phyloP scores from a whole-genome alignment of 2,113 vertebrate species.

The Tetrax tetrax region DNA sequence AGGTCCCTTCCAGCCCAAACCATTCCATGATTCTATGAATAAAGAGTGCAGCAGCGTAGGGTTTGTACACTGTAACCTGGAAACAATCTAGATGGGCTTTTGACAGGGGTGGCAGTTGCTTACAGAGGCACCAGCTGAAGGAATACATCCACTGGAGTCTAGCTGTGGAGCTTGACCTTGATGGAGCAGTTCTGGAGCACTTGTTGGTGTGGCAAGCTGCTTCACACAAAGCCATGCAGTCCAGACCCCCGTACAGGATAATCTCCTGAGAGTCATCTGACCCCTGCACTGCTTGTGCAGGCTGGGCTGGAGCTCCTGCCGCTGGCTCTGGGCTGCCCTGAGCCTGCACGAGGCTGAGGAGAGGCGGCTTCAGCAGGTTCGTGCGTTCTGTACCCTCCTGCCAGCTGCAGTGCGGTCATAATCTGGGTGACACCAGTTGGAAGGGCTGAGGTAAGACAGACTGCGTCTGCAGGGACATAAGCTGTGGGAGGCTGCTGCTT shows the following conservation, averaged over 20 bases:
- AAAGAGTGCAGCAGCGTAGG: rapidly evolving
- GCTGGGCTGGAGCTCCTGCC: background rate
- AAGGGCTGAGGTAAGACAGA: background rate
- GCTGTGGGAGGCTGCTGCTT: background rate
- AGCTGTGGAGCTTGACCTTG: rapidly evolving
- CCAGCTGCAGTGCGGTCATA: rapidly evolving
- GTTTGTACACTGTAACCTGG: rapidly evolving
- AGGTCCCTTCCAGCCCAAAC: no score
- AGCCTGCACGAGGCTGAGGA: no score
- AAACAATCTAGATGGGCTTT: rapidly evolving
- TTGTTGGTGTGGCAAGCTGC: no score
- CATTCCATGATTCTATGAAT: no score
- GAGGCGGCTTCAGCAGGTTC: rapidly evolving
- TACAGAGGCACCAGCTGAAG: background rate
- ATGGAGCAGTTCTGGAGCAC: rapidly evolving
- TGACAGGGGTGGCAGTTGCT: rapidly evolving
- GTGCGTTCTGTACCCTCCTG: rapidly evolving
- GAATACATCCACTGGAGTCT: rapidly evolving
- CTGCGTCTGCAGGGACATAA: rapidly evolving
- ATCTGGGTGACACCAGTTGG: rapidly evolving
- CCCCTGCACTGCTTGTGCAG: rapidly evolving
- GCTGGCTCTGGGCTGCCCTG: rapidly evolving
- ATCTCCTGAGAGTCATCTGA: rapidly evolving
- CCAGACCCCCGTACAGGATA: rapidly evolving
- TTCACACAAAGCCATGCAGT: rapidly evolving